Evolutionary conservation across 2,888 invertebrate species (phyloP).

Genomic region (Drosophila kanekoi): DNA sequence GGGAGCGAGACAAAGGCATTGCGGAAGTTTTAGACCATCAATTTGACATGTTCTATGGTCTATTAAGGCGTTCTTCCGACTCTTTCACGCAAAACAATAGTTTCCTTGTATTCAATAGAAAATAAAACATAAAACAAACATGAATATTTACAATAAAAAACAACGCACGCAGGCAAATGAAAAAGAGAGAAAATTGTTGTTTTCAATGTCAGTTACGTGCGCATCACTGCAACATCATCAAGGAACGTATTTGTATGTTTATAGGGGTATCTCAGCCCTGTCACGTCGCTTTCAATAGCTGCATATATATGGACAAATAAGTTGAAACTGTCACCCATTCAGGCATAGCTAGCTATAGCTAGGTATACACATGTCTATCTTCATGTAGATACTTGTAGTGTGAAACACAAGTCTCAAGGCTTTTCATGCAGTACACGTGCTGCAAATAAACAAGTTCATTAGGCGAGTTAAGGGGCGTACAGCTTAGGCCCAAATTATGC

Average conservation of each 20-base stretch:
- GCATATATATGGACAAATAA: conserved; percentile 56
- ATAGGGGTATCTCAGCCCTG: background rate
- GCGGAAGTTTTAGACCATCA: background rate
- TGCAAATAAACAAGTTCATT: conserved; percentile 78
- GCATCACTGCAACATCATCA: conserved; percentile 22
- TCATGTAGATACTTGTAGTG: conserved; percentile 3
- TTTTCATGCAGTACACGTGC: conserved; percentile 71
- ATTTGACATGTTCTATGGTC: background rate
- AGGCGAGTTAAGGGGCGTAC: conserved; percentile 49
- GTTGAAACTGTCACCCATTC: conserved; percentile 14
- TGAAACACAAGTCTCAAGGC: conserved; percentile 8
- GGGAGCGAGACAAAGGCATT: too few relatives aligned
- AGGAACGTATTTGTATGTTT: background rate
- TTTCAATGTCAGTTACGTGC: conserved; percentile 45
- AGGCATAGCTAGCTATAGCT: conserved; percentile 7
- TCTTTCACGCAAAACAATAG: background rate
- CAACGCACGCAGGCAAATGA: background rate
- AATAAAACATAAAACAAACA: conserved; percentile 3
- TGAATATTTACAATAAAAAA: conserved; percentile 3
- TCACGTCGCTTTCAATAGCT: conserved; percentile 41
- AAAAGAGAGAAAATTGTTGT: conserved; percentile 11
- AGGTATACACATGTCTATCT: conserved; percentile 1
- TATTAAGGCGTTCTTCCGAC: background rate
- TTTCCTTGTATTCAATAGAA: background rate
- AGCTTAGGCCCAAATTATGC: conserved; percentile 41